Conservation (phyloP, 2,113 vertebrate genomes). For the Eonycteris spelaea region DNA sequence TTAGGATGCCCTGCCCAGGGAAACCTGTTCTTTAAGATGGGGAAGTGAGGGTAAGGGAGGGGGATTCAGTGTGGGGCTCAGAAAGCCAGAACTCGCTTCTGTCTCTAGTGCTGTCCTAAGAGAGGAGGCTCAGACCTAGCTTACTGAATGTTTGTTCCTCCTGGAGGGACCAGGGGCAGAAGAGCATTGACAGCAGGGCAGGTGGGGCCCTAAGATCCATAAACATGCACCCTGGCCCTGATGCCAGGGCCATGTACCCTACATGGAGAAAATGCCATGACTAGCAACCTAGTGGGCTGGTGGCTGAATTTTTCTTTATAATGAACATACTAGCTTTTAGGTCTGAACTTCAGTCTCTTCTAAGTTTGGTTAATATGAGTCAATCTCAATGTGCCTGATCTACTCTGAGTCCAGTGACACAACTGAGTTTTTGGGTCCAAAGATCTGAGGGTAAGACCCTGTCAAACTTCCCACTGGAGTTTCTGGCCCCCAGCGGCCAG, state of each 20-base stretch:
- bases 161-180: background rate
- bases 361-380: background rate
- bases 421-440: background rate
- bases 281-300: background rate
- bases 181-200: background rate
- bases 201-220: background rate
- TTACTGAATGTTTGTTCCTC: background rate
- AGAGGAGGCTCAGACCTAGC: background rate
- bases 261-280: background rate
- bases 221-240: background rate
- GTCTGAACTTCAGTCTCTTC: background rate
- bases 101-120: fast-evolving
- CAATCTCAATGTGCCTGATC: background rate
- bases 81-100: background rate
- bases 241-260: background rate
- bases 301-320: background rate
- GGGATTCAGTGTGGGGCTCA: background rate
- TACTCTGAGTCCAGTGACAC: background rate
- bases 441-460: background rate
- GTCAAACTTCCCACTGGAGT: no score
- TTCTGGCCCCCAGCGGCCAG: background rate
- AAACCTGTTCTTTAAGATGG: background rate
- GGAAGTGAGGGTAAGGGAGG: background rate
- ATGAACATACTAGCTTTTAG: background rate
- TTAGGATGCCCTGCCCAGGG: background rate